phyloP scores from a whole-genome alignment of 2,888 invertebrate species.

The Amitus sp. region DNA sequence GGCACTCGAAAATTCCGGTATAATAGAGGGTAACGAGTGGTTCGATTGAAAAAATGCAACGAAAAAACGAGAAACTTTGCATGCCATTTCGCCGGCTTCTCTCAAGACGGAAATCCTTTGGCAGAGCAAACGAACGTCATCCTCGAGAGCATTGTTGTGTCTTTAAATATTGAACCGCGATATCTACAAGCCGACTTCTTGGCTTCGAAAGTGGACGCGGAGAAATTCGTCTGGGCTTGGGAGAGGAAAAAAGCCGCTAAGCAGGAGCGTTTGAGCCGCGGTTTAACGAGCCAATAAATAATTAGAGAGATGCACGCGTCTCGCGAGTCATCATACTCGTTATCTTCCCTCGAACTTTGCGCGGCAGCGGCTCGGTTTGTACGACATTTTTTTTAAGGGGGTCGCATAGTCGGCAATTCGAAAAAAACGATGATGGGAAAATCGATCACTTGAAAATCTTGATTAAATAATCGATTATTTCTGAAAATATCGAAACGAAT shows the following conservation, averaged over 20 bases:
- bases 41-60: no score
- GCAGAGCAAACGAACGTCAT: slow-evolving; percentile 1
- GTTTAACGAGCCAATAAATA: slow-evolving; percentile 39
- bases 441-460: no score
- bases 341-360: no score
- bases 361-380: no score
- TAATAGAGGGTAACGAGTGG: no score
- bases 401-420: no score
- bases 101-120: no score
- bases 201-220: slow-evolving; percentile 31
- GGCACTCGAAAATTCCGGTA: slow-evolving; percentile 3
- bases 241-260: slow-evolving; percentile 13
- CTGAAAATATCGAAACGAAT: no score
- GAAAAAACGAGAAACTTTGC: neutral
- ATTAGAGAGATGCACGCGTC: slow-evolving; percentile 36
- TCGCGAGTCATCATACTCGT: no score
- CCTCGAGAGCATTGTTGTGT: slow-evolving; percentile 47
- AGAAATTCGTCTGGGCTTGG: slow-evolving; percentile 37
- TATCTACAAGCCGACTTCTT: slow-evolving; percentile 30
- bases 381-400: no score
- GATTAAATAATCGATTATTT: no score
- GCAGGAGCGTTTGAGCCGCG: slow-evolving; percentile 36
- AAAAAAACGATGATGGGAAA: no score
- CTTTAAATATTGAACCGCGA: slow-evolving; percentile 41
- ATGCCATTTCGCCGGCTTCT: neutral